Percentiles rank a stretch among this genome's conserved stretches.
Evolutionary conservation across 2,888 invertebrate species (phyloP).

Genomic region (Chaetoderma sp.): DNA sequence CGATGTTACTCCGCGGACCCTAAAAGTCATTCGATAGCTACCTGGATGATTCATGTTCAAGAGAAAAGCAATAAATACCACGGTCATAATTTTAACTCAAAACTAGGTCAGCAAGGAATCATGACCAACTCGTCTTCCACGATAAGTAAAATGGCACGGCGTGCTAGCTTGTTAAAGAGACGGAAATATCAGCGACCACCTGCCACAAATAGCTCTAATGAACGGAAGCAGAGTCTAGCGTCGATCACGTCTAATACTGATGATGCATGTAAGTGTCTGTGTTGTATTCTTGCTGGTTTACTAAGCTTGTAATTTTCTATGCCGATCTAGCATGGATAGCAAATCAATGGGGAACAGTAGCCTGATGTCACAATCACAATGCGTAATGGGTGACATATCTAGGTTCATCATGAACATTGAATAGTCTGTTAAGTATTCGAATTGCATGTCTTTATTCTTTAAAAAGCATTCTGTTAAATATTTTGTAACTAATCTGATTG

Average conservation of each 20-base stretch:
- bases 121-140: conserved; percentile 36
- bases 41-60: conserved; percentile 81
- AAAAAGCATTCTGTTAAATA: too few species aligned
- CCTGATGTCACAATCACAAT: too few species aligned
- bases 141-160: conserved; percentile 50
- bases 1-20: conserved; percentile 83
- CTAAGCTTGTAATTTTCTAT: too few species aligned
- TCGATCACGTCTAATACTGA: conserved; percentile 5
- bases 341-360: too few species aligned
- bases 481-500: too few species aligned
- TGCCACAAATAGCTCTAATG: conserved; percentile 21
- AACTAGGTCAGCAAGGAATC: neutral
- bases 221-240: conserved; percentile 37
- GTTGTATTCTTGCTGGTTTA: neutral
- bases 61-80: conserved; percentile 43
- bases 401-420: too few species aligned
- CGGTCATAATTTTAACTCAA: conserved; percentile 27
- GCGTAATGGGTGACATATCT: too few species aligned
- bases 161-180: conserved; percentile 51
- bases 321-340: too few species aligned
- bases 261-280: neutral
- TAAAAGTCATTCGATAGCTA: conserved; percentile 79
- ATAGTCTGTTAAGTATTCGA: too few species aligned
- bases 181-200: conserved; percentile 18
- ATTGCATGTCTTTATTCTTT: too few species aligned